Percentiles rank a stretch among this genome's conserved stretches.
These are phyloP conservation scores for Chrysopa pallens DNA, from an alignment of 1,140 invertebrate genomes.

Conservation along the genomic window DNA sequence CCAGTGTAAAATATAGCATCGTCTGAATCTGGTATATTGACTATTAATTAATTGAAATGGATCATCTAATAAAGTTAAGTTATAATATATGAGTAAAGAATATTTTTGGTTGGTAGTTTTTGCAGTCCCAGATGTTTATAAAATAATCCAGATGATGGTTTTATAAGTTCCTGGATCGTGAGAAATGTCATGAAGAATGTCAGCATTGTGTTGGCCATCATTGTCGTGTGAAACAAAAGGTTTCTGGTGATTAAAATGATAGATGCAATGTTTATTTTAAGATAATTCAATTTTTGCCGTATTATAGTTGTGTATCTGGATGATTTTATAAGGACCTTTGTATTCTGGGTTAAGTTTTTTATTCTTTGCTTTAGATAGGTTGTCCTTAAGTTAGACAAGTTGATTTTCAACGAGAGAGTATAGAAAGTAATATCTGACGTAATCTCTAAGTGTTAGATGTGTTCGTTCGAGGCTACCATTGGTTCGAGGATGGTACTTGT, in stretches of 20 bases:
- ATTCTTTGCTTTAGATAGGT: background rate
- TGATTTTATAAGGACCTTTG: constrained; percentile 8
- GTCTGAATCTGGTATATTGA: constrained; percentile 5
- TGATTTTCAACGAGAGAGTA: constrained; percentile 9
- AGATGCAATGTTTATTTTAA: constrained; percentile 5
- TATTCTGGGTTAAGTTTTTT: constrained; percentile 6
- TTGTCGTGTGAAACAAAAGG: constrained; percentile 6
- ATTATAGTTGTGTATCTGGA: constrained; percentile 5
- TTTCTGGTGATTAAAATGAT: constrained; percentile 9
- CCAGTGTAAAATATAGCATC: constrained; percentile 10
- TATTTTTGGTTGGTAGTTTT: constrained; percentile 5
- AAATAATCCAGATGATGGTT: constrained; percentile 3
- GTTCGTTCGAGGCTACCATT: constrained; percentile 18
- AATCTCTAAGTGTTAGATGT: constrained; percentile 15
- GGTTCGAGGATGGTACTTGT: constrained; percentile 15
- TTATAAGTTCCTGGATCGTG: background rate
- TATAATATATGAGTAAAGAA: constrained; percentile 5
- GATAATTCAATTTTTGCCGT: constrained; percentile 5
- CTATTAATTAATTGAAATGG: constrained; percentile 1
- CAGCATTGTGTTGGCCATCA: background rate
- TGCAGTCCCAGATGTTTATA: constrained; percentile 5
- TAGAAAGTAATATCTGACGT: constrained; percentile 13
- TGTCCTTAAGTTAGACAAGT: constrained; percentile 6
- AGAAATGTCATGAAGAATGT: too few relatives aligned
- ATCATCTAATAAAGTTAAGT: constrained; percentile 5